Base-by-base conservation (phyloP, 35 echinoderm and acorn worm species). In the Acanthaster planci region DNA sequence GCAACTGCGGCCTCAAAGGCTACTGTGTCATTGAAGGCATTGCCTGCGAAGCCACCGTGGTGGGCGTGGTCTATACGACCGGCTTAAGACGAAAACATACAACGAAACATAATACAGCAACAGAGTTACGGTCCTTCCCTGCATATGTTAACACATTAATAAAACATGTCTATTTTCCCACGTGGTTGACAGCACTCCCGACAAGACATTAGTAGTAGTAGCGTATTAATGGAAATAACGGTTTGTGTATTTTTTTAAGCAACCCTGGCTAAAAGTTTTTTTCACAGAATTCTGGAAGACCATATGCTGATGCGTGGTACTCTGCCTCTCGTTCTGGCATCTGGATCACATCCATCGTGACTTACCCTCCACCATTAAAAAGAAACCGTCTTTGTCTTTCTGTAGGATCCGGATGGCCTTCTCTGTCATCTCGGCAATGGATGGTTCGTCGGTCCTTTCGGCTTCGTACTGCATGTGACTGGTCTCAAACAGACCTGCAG, bases 321-420 rank as follows among this genome's bases (percentile, higher is more conserved):
- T 58, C n/a, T n/a, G n/a, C n/a, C 14, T 21, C 19, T 26, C 4
- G 27, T 18, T 18, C 1, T n/a, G 54, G 22, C 54, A 56, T n/a
- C n/a, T n/a, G n/a, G n/a, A n/a, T n/a, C n/a, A 0, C 27, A 23
- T 58, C 18, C 26, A 23, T 52, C 36, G 2, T 55, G 18, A 21
- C 44, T 86, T 52, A 96, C 93, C 93, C 88, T 92, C 89, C 16
- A 96, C 93, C 27, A 89, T 54, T 14, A 96, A 77, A 81, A 96
- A 91, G 82, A 75, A 96, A 31, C 93, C 93, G n/a, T 96, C 68
- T 12, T 84, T 38, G 51, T 96, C 76, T 67, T 93, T 93, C 16
- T 77, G 80, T 4, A 93, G 86, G 14, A 88, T 93, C 56, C 79
- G 29, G 37, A 93, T 93, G 18, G 91, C 91, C 86, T 93, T 93